Evolutionary conservation across 2,113 vertebrate genomes (phyloP).

Genomic region (Arizona elegans): DNA sequence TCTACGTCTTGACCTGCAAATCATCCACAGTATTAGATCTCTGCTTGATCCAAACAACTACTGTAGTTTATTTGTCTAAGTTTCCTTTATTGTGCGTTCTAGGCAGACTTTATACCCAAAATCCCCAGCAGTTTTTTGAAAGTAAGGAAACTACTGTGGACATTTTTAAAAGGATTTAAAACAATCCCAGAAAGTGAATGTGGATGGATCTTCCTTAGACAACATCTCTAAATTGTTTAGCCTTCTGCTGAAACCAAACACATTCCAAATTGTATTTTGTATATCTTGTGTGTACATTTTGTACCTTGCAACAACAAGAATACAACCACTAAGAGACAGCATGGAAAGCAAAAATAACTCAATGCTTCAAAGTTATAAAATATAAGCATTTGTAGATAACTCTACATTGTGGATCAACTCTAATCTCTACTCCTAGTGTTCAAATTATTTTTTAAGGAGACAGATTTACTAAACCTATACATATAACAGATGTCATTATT

Average conservation of each 20-base stretch:
- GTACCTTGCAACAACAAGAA: background rate
- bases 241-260: background rate
- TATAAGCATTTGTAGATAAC: background rate
- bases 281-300: background rate
- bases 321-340: background rate
- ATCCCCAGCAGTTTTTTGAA: background rate
- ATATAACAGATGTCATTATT: background rate
- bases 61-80: background rate
- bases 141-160: background rate
- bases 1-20: conserved; percentile 56
- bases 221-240: background rate
- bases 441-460: background rate
- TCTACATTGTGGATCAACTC: background rate
- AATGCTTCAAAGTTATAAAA: background rate
- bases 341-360: background rate
- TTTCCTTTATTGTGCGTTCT: background rate
- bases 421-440: background rate
- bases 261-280: background rate
- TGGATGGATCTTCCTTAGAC: background rate
- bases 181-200: background rate
- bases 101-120: background rate
- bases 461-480: background rate
- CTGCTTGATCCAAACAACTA: background rate
- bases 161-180: background rate
- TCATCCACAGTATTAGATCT: conserved; percentile 32